Evolutionary conservation across 2,888 invertebrate species (phyloP).

Genomic region (Tupiocoris notatus): DNA sequence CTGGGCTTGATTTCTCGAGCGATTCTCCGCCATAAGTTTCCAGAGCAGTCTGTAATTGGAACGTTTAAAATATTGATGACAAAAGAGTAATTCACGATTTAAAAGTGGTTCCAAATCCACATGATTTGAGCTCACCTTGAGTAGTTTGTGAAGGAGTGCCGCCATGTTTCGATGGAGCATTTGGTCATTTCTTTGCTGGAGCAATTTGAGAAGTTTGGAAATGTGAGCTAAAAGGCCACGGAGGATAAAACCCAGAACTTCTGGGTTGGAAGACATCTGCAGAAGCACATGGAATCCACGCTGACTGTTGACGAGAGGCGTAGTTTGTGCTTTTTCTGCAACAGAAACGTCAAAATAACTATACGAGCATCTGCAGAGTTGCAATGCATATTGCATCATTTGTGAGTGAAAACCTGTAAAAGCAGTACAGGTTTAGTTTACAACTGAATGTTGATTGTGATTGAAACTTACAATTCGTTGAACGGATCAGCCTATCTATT

Average conservation of each 20-base stretch:
- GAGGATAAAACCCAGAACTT: constrained; percentile 59
- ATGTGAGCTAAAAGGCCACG: constrained; percentile 56
- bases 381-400: too few relatives aligned
- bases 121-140: constrained; percentile 56
- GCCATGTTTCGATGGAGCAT: constrained; percentile 55
- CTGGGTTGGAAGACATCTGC: constrained; percentile 59
- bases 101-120: not conserved
- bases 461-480: too few relatives aligned
- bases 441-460: too few relatives aligned
- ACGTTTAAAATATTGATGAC: not conserved
- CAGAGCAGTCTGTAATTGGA: constrained; percentile 54
- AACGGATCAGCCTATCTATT: too few relatives aligned
- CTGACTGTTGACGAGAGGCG: constrained; percentile 13
- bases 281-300: constrained; percentile 58
- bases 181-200: constrained; percentile 55
- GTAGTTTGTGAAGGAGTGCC: constrained; percentile 56
- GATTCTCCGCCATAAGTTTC: constrained; percentile 52
- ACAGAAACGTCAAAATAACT: not conserved
- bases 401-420: too few relatives aligned
- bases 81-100: not conserved
- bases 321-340: constrained; percentile 27
- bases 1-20: constrained; percentile 41
- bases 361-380: too few relatives aligned
- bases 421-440: too few relatives aligned
- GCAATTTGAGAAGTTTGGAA: constrained; percentile 54